Base-by-base conservation (phyloP, 2,113 vertebrate species). In the Sardina pilchardus region DNA sequence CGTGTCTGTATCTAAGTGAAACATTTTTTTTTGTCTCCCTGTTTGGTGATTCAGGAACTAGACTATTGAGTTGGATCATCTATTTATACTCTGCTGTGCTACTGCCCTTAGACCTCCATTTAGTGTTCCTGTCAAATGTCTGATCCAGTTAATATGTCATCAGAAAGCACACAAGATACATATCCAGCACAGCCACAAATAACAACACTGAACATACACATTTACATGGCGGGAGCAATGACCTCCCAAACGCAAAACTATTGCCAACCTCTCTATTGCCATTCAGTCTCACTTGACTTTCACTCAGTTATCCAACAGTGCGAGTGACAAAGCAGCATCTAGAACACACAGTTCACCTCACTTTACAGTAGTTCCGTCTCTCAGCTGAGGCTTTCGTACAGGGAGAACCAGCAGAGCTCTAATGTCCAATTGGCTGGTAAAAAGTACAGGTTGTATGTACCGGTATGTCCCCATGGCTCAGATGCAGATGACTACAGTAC, bases 241-340 rank as follows among this genome's bases (percentile, higher is more conserved):
- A 78, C 34, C 14, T 17, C 30, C 30, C 26, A 36, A 36, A 78
- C 71, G 17, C 4, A 21, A 59, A 59, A 24, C 71, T 78, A 78
- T 78, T 78, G 71, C 71, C 71, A 78, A 39, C 16, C 26, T 67
- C 9, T 71, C 63, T 34, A 34, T 71, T 71, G 63, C 63, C 10
- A 10, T 30, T 30, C 8, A 71, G n/a, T 30, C 26, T 67, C 30
- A 8, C 26, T 59, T 4, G 53, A 59, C 4, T 19, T 59, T 34
- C 71, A 78, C 30, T 17, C 39, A 36, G 12, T 36, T 36, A 30
- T 36, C 30, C 16, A 16, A 17, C 34, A 16, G 71, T 78, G 34
- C 71, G 7, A 36, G 71, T 36, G 71, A 36, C 71, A 78, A 78
- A 78, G 71, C 71, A 78, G 71, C 71, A 39, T 34, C 71, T 78